These are phyloP conservation scores for Sphinx pinastri DNA, from an alignment of 2,888 invertebrate species.

Conservation along the genomic window DNA sequence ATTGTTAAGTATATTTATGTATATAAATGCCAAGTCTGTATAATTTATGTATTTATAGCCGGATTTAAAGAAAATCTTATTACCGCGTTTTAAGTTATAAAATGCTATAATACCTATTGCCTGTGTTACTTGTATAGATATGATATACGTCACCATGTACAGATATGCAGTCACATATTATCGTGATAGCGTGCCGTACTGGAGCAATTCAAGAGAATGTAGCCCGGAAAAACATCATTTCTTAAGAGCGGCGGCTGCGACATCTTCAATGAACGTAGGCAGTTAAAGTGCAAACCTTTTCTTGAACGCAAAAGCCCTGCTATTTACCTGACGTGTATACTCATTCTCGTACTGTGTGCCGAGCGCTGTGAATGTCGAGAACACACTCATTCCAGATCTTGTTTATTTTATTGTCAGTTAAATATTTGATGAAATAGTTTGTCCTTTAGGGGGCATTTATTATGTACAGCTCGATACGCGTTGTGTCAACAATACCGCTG, in stretches of 20 bases:
- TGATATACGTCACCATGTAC: too few species aligned
- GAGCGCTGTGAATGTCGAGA: background rate
- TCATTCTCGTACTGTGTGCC: conserved; percentile 24
- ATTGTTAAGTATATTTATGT: background rate
- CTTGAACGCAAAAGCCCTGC: conserved; percentile 44
- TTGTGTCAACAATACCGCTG: background rate
- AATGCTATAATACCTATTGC: background rate
- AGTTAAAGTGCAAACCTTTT: conserved; percentile 58
- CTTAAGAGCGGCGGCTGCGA: conserved; percentile 43
- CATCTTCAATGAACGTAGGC: conserved; percentile 47
- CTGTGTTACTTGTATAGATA: background rate
- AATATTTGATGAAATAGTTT: background rate
- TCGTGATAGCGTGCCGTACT: background rate
- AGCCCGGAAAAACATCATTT: conserved; percentile 47
- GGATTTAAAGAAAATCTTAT: background rate
- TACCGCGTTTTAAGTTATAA: background rate
- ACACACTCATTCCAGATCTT: background rate
- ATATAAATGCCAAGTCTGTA: background rate
- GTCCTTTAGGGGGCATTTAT: background rate
- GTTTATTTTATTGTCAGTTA: background rate
- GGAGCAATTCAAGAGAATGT: conserved; percentile 31
- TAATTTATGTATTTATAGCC: background rate
- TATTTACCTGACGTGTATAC: conserved; percentile 34
- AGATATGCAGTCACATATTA: background rate
- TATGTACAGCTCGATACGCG: background rate